Evolutionary conservation across 37 sponge, comb jelly and placozoan species (phyloP).

Genomic region (Axinella damicornis): DNA sequence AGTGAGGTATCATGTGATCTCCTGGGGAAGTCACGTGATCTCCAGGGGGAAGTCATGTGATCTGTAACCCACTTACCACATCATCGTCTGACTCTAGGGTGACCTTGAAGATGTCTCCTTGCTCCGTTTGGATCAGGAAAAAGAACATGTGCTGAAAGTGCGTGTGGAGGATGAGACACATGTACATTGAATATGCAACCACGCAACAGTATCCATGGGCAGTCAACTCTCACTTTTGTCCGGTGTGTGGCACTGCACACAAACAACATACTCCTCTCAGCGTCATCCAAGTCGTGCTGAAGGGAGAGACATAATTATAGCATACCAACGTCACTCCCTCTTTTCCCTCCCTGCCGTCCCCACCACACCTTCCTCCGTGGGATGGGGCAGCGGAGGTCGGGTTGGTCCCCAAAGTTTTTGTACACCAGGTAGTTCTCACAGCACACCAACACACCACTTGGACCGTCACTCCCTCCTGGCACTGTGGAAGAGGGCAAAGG

Average conservation of each 20-base stretch:
- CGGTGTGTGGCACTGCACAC: constrained; percentile 92
- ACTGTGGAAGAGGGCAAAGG: constrained; percentile 33
- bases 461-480: constrained; percentile 98
- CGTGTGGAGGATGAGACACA: too few species aligned
- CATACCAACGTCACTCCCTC: background rate
- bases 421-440: constrained; percentile 99
- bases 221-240: constrained; percentile 75
- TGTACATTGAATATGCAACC: too few species aligned
- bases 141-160: constrained; percentile 91
- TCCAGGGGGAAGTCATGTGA: too few species aligned
- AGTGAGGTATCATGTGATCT: too few species aligned
- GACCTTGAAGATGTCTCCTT: constrained; percentile 98
- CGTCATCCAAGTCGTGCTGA: constrained; percentile 94
- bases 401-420: constrained; percentile 99
- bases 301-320: background rate
- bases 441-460: constrained; percentile 97
- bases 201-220: too few species aligned
- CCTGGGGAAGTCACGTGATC: too few species aligned
- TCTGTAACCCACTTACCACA: constrained; percentile 39
- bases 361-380: constrained; percentile 77
- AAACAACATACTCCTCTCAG: constrained; percentile 94
- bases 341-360: background rate
- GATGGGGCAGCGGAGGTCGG: constrained; percentile 96
- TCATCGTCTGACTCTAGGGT: constrained; percentile 89
- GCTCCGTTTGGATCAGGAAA: constrained; percentile 94